Evolutionary conservation across 64 coral and sea anemone genomes (phyloP).

Genomic region (Actinia tenebrosa): DNA sequence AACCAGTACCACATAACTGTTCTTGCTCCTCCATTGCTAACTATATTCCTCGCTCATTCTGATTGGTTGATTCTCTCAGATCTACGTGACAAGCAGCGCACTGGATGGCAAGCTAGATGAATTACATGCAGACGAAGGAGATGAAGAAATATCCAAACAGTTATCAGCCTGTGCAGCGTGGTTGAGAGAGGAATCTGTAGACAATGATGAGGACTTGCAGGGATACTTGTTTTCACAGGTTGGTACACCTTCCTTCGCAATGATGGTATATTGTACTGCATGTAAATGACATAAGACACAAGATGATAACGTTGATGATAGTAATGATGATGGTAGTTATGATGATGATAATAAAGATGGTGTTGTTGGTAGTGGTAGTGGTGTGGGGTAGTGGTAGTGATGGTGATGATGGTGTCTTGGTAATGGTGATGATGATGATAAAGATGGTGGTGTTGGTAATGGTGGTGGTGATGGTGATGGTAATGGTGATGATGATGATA

Average conservation of each 20-base stretch:
- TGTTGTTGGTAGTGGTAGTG: too few relatives aligned
- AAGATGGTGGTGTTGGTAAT: too few relatives aligned
- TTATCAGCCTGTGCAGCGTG: constrained; percentile 79
- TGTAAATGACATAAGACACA: neutral
- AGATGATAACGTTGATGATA: too few relatives aligned
- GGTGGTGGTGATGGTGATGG: too few relatives aligned
- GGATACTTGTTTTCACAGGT: constrained; percentile 68
- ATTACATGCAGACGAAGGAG: constrained; percentile 62
- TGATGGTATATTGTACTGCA: neutral
- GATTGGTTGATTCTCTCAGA: constrained; percentile 20
- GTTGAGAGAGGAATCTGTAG: constrained; percentile 66
- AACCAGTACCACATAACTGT: too few relatives aligned
- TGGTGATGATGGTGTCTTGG: neutral
- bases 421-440: too few relatives aligned
- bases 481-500: too few relatives aligned
- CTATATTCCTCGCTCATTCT: neutral
- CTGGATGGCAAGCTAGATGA: constrained; percentile 78
- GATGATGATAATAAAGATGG: too few relatives aligned
- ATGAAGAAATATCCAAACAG: constrained; percentile 61
- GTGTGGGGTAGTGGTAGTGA: neutral
- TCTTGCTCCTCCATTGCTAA: too few relatives aligned
- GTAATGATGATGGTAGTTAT: neutral
- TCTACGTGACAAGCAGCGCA: constrained; percentile 70
- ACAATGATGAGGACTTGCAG: constrained; percentile 36
- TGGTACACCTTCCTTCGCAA: neutral